Evolutionary conservation across 2,888 invertebrate genomes (phyloP).

Genomic region (Tiliacea citrago): DNA sequence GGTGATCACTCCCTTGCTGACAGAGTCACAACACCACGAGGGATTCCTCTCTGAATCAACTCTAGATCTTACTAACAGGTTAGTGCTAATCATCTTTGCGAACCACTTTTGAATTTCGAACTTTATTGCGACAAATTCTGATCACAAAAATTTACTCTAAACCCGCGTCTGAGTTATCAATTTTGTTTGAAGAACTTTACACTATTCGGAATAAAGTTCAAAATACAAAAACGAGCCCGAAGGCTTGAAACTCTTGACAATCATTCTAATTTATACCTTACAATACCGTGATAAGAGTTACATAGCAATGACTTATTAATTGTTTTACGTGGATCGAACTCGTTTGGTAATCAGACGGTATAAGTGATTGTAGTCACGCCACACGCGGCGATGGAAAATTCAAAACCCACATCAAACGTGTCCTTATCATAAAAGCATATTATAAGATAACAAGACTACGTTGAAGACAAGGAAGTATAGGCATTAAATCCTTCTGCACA

Average conservation of each 20-base stretch:
- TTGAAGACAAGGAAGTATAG: no score
- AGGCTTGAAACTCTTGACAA: neutral
- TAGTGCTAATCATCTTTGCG: neutral
- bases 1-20: slow-evolving; percentile 90
- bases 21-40: slow-evolving; percentile 86
- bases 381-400: neutral
- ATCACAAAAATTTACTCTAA: neutral
- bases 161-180: neutral
- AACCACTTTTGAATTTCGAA: neutral
- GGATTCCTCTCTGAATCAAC: slow-evolving; percentile 85
- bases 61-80: slow-evolving; percentile 75
- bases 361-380: neutral
- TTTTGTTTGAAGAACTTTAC: neutral
- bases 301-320: neutral
- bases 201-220: neutral
- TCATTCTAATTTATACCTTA: neutral
- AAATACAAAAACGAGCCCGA: neutral
- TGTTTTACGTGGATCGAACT: neutral
- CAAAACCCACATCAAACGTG: no score
- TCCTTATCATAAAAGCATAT: no score
- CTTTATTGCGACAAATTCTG: neutral
- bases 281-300: neutral
- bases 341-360: neutral
- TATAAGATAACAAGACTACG: no score
- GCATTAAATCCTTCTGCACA: no score